Conservation (phyloP, 1,140 invertebrate genomes). For the Platyura marginata region DNA sequence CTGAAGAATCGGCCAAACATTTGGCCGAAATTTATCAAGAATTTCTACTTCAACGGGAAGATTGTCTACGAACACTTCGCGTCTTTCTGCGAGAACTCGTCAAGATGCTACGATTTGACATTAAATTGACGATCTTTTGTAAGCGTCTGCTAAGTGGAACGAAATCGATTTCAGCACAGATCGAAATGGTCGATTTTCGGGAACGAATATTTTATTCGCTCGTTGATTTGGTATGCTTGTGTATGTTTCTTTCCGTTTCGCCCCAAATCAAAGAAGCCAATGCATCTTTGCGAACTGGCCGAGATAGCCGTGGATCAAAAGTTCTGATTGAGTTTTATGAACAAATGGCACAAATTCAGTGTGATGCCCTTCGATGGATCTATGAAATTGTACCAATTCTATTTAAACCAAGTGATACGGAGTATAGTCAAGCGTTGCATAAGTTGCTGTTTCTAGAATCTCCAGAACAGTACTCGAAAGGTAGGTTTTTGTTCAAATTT, state of each 20-base stretch:
- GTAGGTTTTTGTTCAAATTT: not conserved
- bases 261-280: constrained; percentile 56
- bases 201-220: constrained; percentile 71
- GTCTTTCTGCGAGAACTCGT: constrained; percentile 68
- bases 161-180: constrained; percentile 17
- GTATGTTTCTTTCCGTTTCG: constrained; percentile 62
- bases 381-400: constrained; percentile 56
- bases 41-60: constrained; percentile 70
- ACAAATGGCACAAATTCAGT: constrained; percentile 57
- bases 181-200: constrained; percentile 41
- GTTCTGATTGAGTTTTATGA: constrained; percentile 42
- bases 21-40: constrained; percentile 74
- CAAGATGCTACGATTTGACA: constrained; percentile 58
- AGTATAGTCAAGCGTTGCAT: constrained; percentile 62
- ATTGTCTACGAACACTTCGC: constrained; percentile 70
- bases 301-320: constrained; percentile 15
- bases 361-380: constrained; percentile 70
- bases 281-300: constrained; percentile 15
- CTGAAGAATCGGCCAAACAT: constrained; percentile 52
- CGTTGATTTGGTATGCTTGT: constrained; percentile 68
- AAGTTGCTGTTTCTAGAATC: constrained; percentile 77
- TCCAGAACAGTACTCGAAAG: constrained; percentile 71
- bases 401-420: constrained; percentile 49
- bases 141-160: constrained; percentile 27
- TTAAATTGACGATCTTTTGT: constrained; percentile 52